These are phyloP conservation scores for Ochropleura leucogaster DNA, from an alignment of 2,888 invertebrate genomes.

Conservation along the genomic window DNA sequence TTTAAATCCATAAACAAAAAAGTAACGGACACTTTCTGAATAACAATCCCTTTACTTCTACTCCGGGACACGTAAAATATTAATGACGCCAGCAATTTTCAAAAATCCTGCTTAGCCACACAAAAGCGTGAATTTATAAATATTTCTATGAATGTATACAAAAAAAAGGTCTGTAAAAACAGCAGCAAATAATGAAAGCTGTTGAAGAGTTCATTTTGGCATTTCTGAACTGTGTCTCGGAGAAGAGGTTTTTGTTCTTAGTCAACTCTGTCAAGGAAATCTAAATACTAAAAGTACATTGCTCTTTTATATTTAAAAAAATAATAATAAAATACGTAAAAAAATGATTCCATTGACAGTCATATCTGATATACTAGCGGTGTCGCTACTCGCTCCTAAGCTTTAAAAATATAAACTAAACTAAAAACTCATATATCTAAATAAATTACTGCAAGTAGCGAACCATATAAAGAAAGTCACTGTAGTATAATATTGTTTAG, in stretches of 20 bases:
- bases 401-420: slow-evolving; percentile 43
- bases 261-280: slow-evolving; percentile 35
- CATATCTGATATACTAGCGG: slow-evolving; percentile 31
- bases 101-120: background rate
- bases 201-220: background rate
- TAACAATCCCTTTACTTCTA: slow-evolving; percentile 24
- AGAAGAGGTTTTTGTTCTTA: slow-evolving; percentile 9
- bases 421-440: slow-evolving; percentile 50
- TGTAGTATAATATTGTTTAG: slow-evolving; percentile 55
- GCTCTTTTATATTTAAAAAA: slow-evolving; percentile 20
- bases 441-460: slow-evolving; percentile 53
- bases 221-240: slow-evolving; percentile 11
- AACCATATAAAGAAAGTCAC: slow-evolving; percentile 19
- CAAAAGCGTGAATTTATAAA: background rate
- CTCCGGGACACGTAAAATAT: slow-evolving; percentile 13
- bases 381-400: slow-evolving; percentile 43
- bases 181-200: background rate
- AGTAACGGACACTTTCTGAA: slow-evolving; percentile 49
- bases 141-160: background rate
- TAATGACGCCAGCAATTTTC: background rate
- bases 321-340: slow-evolving; percentile 24
- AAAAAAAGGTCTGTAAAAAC: background rate
- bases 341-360: slow-evolving; percentile 44
- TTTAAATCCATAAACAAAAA: slow-evolving; percentile 3
- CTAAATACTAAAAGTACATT: slow-evolving; percentile 47